Base-by-base conservation (phyloP, 2,888 invertebrate species). In the Meta bourneti region DNA sequence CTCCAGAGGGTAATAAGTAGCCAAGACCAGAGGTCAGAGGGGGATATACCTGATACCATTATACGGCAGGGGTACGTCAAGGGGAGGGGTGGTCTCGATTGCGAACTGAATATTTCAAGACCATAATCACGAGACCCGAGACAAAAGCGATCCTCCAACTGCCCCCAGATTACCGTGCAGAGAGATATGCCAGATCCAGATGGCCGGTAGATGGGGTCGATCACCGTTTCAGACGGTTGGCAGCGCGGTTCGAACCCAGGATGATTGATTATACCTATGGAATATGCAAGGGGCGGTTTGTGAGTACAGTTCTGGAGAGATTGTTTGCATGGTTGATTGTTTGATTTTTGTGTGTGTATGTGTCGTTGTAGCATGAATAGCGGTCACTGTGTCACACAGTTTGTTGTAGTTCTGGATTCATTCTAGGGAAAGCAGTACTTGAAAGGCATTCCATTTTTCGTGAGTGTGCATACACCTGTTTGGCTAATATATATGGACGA, bases 31-130 rank as follows among this genome's bases (percentile, higher is more conserved):
- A 34, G 70, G 72, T 80, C n/a, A 80, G 72, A 20, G 54, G 61
- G 71, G 78, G 80, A 52, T 54, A 61, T 75, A 84, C 75, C 83
- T 61, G 48, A 61, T 75, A n/a, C 34, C 82, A 72, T 75, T 75
- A 71, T 71, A 16, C 71, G 80, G 48, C 19, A 71, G 16, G 6
- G 49, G 11, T 71, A 16, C 71, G 80, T 13, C 19, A 71, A 7
- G 6, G 49, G 11, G 81, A 49, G 75, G 84, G 13, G 78, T 48
- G 16, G 7, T 11, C 19, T 52, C 11, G 51, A 86, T 78, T 77
- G 70, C 20, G 54, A 11, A 71, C 52, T 87, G 79, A 87, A 87
- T 80, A 80, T 87, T 87, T 87, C 11, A 86, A 78, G 70, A 78
- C 49, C 49, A 51, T 86, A 78, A 86, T 86, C 78, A 86, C 51